Conservation (phyloP, 2,888 invertebrate species). For the Anoncus sp. region DNA sequence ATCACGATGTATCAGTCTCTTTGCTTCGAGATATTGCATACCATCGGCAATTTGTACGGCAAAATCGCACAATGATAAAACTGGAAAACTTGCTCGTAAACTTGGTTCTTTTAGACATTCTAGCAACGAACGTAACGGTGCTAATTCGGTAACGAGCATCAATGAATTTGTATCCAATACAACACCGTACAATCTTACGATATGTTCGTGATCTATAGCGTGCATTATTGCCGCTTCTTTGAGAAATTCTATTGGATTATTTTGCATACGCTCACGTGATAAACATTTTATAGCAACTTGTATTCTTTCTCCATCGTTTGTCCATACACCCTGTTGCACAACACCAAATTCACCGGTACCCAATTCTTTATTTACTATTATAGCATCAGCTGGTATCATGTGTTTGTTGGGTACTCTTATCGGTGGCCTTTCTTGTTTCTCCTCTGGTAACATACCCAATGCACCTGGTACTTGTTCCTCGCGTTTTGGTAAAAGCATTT, state of each 20-base stretch:
- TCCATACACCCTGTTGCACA: slow-evolving; percentile 99
- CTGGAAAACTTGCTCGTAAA: slow-evolving; percentile 95
- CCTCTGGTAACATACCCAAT: slow-evolving; percentile 80
- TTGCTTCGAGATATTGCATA: slow-evolving; percentile 98
- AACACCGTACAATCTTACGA: slow-evolving; percentile 98
- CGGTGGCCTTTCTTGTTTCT: slow-evolving; percentile 81
- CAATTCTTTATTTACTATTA: slow-evolving; percentile 96
- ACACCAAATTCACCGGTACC: slow-evolving; percentile 99
- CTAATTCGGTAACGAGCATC: slow-evolving; percentile 94
- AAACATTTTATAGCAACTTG: slow-evolving; percentile 99
- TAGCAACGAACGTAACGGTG: slow-evolving; percentile 96
- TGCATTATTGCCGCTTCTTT: slow-evolving; percentile 99
- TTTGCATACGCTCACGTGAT: slow-evolving; percentile 97
- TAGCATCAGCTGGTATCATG: slow-evolving; percentile 93
- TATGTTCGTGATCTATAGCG: slow-evolving; percentile 97
- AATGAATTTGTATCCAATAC: slow-evolving; percentile 96
- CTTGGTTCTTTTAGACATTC: slow-evolving; percentile 98
- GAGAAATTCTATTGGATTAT: slow-evolving; percentile 97
- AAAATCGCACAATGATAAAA: slow-evolving; percentile 96
- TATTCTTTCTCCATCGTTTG: slow-evolving; percentile 95
- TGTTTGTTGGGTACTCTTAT: slow-evolving; percentile 92
- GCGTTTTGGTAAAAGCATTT: slow-evolving; percentile 87
- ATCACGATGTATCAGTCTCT: slow-evolving; percentile 98
- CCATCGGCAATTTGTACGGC: slow-evolving; percentile 98
- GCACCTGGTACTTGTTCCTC: slow-evolving; percentile 81